phyloP scores from a whole-genome alignment of 2,113 vertebrate genomes.

The Plecturocebus donacophilus region DNA sequence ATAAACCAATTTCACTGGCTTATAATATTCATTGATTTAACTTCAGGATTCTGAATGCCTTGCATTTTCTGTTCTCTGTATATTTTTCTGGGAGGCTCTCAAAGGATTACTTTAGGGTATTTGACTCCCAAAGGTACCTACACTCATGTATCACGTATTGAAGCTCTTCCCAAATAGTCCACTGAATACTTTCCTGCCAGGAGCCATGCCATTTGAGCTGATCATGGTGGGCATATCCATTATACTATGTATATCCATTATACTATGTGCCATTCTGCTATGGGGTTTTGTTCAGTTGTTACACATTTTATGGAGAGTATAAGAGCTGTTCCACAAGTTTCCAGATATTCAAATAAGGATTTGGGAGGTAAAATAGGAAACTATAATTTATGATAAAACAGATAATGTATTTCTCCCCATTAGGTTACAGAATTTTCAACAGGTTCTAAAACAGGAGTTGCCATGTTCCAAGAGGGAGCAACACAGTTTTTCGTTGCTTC shows the following conservation, averaged over 20 bases:
- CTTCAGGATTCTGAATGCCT: neutral
- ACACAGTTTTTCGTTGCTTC: neutral
- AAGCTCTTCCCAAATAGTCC: neutral
- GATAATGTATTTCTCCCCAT: neutral
- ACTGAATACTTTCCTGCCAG: neutral
- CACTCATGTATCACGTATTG: neutral
- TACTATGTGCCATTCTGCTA: accelerated
- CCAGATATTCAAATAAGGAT: neutral
- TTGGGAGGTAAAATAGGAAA: neutral
- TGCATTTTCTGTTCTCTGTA: neutral
- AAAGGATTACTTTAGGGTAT: neutral
- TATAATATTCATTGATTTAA: neutral
- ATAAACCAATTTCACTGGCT: neutral
- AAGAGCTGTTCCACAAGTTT: neutral
- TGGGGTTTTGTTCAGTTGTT: neutral
- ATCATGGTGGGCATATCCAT: accelerated
- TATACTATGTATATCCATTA: accelerated
- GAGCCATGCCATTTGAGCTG: too few species aligned
- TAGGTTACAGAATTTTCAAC: neutral
- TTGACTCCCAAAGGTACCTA: neutral
- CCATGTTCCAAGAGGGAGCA: neutral
- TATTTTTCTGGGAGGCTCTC: neutral
- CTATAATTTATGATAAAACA: neutral
- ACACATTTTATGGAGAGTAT: neutral
- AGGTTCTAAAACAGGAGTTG: neutral